Evolutionary conservation across 2,797 vertebrate genomes (phyloP).

Genomic region (Coreius guichenoti): DNA sequence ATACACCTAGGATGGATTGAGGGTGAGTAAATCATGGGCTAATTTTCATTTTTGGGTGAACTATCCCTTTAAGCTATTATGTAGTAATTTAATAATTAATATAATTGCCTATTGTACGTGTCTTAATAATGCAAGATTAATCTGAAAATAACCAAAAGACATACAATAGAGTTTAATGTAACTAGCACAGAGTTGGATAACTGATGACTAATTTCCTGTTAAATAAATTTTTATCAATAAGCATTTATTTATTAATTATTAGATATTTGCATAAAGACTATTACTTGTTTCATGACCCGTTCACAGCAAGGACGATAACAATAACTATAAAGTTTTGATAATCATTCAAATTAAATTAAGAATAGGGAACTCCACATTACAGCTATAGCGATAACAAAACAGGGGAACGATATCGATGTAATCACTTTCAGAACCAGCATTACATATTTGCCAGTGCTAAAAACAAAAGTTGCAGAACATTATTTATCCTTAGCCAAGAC

Average conservation of each 20-base stretch:
- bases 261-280: not conserved
- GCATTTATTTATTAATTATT: not conserved
- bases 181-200: not conserved
- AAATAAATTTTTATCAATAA: not conserved
- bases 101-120: not conserved
- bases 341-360: not conserved
- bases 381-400: not conserved
- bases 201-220: not conserved
- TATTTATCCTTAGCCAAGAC: not conserved
- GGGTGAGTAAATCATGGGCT: no score
- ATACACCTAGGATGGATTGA: no score
- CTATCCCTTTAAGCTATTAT: not conserved
- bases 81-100: not conserved
- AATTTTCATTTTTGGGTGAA: no score
- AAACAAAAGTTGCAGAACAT: not conserved
- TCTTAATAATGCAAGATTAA: not conserved
- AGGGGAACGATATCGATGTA: not conserved
- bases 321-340: not conserved
- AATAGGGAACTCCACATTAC: not conserved
- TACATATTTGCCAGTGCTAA: not conserved
- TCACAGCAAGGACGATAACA: not conserved
- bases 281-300: not conserved
- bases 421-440: not conserved
- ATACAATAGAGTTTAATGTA: not conserved
- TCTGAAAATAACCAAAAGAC: not conserved